Percentiles rank a stretch among this genome's conserved stretches.
Evolutionary conservation across 1,140 invertebrate genomes (phyloP).

Genomic region (Alviniconcha marisindica): DNA sequence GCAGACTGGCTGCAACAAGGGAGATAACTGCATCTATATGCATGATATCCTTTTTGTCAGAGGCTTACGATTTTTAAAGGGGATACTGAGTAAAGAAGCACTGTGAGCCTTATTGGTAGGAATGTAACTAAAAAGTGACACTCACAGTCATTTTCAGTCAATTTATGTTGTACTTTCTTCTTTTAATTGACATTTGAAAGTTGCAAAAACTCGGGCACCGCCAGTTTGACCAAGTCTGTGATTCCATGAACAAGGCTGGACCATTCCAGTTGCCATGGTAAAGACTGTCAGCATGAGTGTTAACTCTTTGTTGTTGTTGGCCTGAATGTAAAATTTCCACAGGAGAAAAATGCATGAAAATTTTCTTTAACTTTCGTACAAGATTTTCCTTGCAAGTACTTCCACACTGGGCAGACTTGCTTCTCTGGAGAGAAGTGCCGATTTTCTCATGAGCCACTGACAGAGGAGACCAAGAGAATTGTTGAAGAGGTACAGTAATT

Average conservation of each 20-base stretch:
- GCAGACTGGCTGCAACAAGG: conserved; percentile 93
- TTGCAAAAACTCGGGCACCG: no score
- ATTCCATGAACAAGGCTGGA: no score
- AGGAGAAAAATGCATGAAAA: no score
- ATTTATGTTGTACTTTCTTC: no score
- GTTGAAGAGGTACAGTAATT: conserved; percentile 78
- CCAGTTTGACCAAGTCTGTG: no score
- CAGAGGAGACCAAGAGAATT: conserved; percentile 83
- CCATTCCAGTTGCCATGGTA: no score
- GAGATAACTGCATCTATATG: conserved; percentile 97
- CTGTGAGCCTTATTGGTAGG: not conserved
- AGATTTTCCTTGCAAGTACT: conserved; percentile 98
- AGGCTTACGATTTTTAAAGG: not conserved
- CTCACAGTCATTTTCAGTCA: no score
- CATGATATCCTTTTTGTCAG: conserved; percentile 81
- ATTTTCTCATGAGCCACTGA: conserved; percentile 93
- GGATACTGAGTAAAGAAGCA: not conserved
- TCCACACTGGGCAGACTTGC: conserved; percentile 93
- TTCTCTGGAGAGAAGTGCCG: conserved; percentile 88
- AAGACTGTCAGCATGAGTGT: no score
- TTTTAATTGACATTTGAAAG: no score
- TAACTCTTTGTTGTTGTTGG: no score
- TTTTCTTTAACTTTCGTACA: conserved; percentile 66
- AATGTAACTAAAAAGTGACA: not conserved
- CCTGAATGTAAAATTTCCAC: no score